Evolutionary conservation across 2,888 invertebrate genomes (phyloP).

Genomic region (Micropterix aruncella): DNA sequence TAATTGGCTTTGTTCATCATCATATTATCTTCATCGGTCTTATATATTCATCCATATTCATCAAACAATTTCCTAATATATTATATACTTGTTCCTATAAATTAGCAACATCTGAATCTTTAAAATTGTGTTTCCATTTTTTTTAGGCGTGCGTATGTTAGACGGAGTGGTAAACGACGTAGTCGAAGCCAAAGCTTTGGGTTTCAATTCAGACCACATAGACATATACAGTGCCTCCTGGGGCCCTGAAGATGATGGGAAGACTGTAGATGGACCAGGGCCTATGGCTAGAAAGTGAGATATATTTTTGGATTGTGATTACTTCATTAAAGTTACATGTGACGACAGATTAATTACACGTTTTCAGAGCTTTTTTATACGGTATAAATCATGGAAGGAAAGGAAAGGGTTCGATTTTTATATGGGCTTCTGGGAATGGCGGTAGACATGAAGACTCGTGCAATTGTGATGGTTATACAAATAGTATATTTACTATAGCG

Average conservation of each 20-base stretch:
- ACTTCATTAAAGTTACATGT: too few species aligned
- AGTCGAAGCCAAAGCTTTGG: conserved; percentile 85
- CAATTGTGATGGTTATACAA: conserved; percentile 98
- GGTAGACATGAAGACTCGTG: conserved; percentile 92
- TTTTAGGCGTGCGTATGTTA: conserved; percentile 89
- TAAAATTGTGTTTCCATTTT: conserved; percentile 13
- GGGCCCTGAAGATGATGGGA: conserved; percentile 95
- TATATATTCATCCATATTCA: too few species aligned
- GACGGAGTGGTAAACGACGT: conserved; percentile 95
- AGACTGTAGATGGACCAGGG: conserved; percentile 92
- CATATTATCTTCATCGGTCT: too few species aligned
- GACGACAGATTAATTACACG: too few species aligned
- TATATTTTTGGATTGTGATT: too few species aligned
- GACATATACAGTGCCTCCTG: conserved; percentile 95
- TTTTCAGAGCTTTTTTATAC: conserved; percentile 74
- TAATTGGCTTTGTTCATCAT: too few species aligned
- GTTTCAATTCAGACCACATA: conserved; percentile 86
- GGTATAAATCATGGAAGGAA: conserved; percentile 86
- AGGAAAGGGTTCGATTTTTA: conserved; percentile 90
- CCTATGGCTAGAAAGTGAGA: conserved; percentile 62
- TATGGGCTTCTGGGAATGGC: conserved; percentile 97
- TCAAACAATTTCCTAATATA: too few species aligned
- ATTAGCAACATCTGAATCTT: too few species aligned
- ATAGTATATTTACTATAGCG: conserved; percentile 95
- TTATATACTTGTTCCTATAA: too few species aligned